These are phyloP conservation scores for Aphidius ervi DNA, from an alignment of 1,140 invertebrate species.

Conservation along the genomic window DNA sequence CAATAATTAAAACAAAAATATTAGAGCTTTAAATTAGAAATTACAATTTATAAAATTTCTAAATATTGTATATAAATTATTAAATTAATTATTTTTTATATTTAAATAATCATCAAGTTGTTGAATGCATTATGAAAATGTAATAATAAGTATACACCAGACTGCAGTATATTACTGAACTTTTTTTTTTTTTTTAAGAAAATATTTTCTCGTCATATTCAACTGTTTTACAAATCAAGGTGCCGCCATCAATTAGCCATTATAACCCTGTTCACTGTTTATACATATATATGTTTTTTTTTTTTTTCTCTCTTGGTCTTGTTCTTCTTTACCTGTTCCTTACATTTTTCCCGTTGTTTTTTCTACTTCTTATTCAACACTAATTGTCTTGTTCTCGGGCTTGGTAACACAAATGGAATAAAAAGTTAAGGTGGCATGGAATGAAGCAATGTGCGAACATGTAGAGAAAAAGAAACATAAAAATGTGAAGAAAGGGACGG, in stretches of 20 bases:
- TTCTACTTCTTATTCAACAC: neutral
- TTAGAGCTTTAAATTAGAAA: too few relatives aligned
- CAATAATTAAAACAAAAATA: too few relatives aligned
- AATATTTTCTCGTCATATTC: constrained; percentile 26
- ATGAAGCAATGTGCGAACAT: constrained; percentile 11
- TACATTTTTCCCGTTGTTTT: neutral
- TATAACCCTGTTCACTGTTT: constrained; percentile 24
- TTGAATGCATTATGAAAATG: too few relatives aligned
- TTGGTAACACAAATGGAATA: neutral
- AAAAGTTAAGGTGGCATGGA: constrained; percentile 9
- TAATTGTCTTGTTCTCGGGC: constrained; percentile 18
- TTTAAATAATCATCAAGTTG: too few relatives aligned
- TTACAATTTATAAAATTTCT: too few relatives aligned
- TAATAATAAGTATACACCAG: too few relatives aligned
- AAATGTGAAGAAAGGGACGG: constrained; percentile 2
- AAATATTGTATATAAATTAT: too few relatives aligned
- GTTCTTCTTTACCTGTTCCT: constrained; percentile 2
- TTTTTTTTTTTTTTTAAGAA: too few relatives aligned
- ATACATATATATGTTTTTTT: constrained; percentile 8
- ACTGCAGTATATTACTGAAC: too few relatives aligned
- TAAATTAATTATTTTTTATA: too few relatives aligned
- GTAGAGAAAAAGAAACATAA: constrained; percentile 6
- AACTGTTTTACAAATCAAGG: constrained; percentile 35
- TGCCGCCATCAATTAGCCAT: constrained; percentile 32
- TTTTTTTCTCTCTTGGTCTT: neutral